A percentile compares a stretch with the other conserved stretches of the same genome.
phyloP scores from a whole-genome alignment of 2,888 invertebrate genomes.

The Pterobdella sp. region DNA sequence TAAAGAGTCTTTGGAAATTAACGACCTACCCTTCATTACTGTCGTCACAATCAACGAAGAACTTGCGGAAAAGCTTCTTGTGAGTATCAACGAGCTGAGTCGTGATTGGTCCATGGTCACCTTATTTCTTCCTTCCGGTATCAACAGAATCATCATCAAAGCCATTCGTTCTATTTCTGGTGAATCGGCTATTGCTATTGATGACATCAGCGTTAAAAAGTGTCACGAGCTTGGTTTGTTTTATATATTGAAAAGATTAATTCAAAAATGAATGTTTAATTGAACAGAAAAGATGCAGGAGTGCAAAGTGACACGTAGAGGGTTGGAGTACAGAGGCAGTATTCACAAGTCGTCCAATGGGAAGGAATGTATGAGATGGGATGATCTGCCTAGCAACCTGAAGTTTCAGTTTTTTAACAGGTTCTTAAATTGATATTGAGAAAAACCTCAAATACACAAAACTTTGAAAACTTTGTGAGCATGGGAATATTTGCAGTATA shows the following conservation, averaged over 20 bases:
- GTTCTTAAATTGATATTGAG: neutral
- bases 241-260: too few species aligned
- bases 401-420: neutral
- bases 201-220: neutral
- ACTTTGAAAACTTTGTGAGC: neutral
- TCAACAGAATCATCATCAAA: neutral
- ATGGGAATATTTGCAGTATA: neutral
- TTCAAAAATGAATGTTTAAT: neutral
- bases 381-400: neutral
- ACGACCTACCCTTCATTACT: neutral
- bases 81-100: neutral
- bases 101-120: neutral
- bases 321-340: slow-evolving; percentile 29
- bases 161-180: neutral
- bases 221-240: neutral
- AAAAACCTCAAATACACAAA: neutral
- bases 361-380: slow-evolving; percentile 31
- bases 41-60: neutral
- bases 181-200: neutral
- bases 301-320: slow-evolving; percentile 30
- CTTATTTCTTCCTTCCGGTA: neutral
- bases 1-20: too few species aligned
- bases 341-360: slow-evolving; percentile 23
- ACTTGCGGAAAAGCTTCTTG: neutral
- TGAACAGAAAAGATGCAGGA: neutral